These are phyloP conservation scores for Iphiclides podalirius DNA, from an alignment of 2,888 invertebrate genomes.

Conservation along the genomic window DNA sequence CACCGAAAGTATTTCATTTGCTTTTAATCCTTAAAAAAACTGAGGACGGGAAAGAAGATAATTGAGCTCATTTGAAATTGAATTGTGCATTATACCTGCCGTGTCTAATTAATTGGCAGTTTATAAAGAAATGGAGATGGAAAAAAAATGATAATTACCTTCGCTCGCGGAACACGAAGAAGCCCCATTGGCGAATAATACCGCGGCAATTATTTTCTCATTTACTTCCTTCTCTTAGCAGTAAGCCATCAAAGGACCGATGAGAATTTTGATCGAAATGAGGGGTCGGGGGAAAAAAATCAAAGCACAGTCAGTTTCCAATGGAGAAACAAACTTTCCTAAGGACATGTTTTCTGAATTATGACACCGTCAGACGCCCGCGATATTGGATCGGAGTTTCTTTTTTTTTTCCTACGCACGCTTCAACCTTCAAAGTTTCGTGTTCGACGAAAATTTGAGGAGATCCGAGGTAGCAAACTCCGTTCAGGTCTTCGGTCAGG, in stretches of 20 bases:
- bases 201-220: slow-evolving; percentile 65
- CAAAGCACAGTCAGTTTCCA: slow-evolving; percentile 56
- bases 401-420: slow-evolving; percentile 42
- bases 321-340: slow-evolving; percentile 49
- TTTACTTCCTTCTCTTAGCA: slow-evolving; percentile 54
- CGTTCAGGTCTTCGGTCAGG: too few relatives aligned
- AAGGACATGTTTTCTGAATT: slow-evolving; percentile 59
- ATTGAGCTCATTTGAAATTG: slow-evolving; percentile 2
- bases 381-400: slow-evolving; percentile 47
- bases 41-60: background rate
- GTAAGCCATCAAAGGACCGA: slow-evolving; percentile 51
- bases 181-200: slow-evolving; percentile 59
- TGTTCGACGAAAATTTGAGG: too few relatives aligned
- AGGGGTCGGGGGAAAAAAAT: slow-evolving; percentile 50
- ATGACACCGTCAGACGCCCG: slow-evolving; percentile 59
- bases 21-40: too few relatives aligned
- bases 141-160: slow-evolving; percentile 36
- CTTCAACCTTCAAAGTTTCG: slow-evolving; percentile 45
- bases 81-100: slow-evolving; percentile 24
- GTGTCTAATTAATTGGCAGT: slow-evolving; percentile 53
- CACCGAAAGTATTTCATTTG: too few relatives aligned
- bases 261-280: slow-evolving; percentile 66
- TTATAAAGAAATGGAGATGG: slow-evolving; percentile 29
- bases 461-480: too few relatives aligned
- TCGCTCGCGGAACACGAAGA: slow-evolving; percentile 38